Base-by-base conservation (phyloP, 1,140 invertebrate genomes). In the Neocloeon triangulifer region DNA sequence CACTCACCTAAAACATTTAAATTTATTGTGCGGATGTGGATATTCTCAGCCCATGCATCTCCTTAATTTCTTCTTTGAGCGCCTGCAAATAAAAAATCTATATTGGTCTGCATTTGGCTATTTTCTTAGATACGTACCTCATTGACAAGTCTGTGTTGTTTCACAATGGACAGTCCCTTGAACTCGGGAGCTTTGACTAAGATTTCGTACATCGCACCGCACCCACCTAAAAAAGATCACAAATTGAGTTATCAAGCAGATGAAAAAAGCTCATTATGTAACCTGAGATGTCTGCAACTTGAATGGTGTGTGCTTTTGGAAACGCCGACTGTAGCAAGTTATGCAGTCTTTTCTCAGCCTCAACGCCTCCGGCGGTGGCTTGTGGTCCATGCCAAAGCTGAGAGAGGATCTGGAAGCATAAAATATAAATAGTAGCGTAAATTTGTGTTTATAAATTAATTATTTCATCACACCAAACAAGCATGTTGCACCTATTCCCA, bases 191-290 rank as follows among this genome's bases (percentile, higher is more conserved):
- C 59, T 52, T 77, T 65, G 12, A 88, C 63, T 40, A 59, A 66
- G 19, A 85, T 66, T 55, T 81, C 75, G 56, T 71, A 88, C 78
- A 88, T 85, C 15, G 79, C 75, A 20, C 81, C 81, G 58, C 81
- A 88, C 5, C 80, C 79, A 36, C 79, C 69, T 72, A 37, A 4
- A 48, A 42, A 39, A 39, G 33, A 44, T 30, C 32, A 32, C 20
- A 37, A 15, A 30, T 19, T 16, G 14, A n/a, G n/a, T n/a, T n/a
- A 19, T 23, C 17, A 30, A 33, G 29, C 19, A 21, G 23, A 29
- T 27, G 29, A 29, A 33, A 9, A 33, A 30, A 8, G 28, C 29
- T 17, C 15, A 10, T 18, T 30, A 33, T 5, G n/a, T 32, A 5
- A 53, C 58, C 71, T 37, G 74, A 80, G 19, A 79, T 68, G 50